Percentiles rank a stretch among this genome's conserved stretches.
These are phyloP conservation scores for Eumaeus atala DNA, from an alignment of 1,140 invertebrate genomes.

Conservation along the genomic window DNA sequence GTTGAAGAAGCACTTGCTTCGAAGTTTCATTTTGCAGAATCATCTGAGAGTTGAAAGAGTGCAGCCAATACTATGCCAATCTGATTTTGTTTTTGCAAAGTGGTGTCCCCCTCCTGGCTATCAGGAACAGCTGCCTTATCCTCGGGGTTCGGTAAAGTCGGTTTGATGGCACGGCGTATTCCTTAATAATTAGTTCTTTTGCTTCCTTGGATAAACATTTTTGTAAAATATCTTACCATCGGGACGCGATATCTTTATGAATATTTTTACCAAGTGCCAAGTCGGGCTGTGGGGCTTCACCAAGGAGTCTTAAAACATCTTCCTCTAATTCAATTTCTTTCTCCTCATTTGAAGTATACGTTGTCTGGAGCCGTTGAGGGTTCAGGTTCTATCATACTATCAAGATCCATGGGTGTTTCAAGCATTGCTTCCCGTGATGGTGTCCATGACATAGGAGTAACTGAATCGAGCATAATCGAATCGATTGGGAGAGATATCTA, in stretches of 20 bases:
- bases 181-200: conserved; percentile 8
- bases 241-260: conserved; percentile 14
- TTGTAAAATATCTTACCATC: conserved; percentile 13
- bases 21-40: not conserved
- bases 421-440: too few relatives aligned
- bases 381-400: too few relatives aligned
- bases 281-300: conserved; percentile 5
- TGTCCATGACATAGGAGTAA: too few relatives aligned
- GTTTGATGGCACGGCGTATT: conserved; percentile 6
- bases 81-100: not conserved
- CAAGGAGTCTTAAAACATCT: conserved; percentile 10
- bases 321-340: not conserved
- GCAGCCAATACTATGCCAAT: not conserved
- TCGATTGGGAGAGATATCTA: too few relatives aligned
- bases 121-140: conserved; percentile 6
- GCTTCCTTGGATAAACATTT: conserved; percentile 2
- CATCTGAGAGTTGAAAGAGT: not conserved
- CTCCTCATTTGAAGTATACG: too few relatives aligned
- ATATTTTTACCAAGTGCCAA: not conserved
- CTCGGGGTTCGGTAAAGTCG: conserved; percentile 6
- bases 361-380: too few relatives aligned
- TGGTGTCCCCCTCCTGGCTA: not conserved
- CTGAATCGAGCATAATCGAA: too few relatives aligned
- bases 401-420: too few relatives aligned
- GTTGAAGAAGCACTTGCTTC: not conserved